Percentiles rank a stretch among this genome's conserved stretches.
Evolutionary conservation across 2,797 vertebrate genomes (phyloP).

Genomic region (Melanotaenia trifasciata): DNA sequence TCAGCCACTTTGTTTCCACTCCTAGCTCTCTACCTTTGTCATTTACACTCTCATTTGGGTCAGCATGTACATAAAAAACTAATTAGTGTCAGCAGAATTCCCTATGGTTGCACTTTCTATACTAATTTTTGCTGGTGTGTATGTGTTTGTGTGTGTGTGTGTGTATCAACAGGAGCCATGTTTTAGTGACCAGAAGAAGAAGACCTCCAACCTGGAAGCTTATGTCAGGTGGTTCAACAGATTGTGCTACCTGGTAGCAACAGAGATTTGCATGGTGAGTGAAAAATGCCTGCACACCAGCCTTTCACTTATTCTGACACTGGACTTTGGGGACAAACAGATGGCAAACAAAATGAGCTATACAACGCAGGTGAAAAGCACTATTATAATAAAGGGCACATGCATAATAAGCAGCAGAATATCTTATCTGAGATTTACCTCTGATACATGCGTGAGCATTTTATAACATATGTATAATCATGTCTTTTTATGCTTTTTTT

Average conservation of each 20-base stretch:
- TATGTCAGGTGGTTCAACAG: slow-evolving; percentile 99
- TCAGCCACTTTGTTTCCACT: slow-evolving; percentile 34
- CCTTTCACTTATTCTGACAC: not conserved
- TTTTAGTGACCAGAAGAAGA: slow-evolving; percentile 90
- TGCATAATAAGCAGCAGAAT: not conserved
- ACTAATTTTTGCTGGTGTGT: slow-evolving; percentile 22
- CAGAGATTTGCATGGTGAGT: slow-evolving; percentile 96
- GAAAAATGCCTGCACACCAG: slow-evolving; percentile 4
- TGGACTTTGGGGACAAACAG: slow-evolving; percentile 3
- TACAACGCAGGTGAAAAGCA: not conserved
- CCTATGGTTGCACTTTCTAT: slow-evolving; percentile 20
- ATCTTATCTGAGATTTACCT: not conserved
- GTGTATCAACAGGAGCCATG: slow-evolving; percentile 80
- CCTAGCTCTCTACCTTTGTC: slow-evolving; percentile 38
- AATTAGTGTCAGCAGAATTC: slow-evolving; percentile 55
- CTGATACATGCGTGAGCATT: not conserved
- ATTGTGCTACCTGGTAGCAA: slow-evolving; percentile 91
- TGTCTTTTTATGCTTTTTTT: not conserved
- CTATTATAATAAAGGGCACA: not conserved
- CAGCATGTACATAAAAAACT: slow-evolving; percentile 53
- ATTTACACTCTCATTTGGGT: slow-evolving; percentile 45
- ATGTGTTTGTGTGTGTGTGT: slow-evolving; percentile 15
- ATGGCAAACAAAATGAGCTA: not conserved
- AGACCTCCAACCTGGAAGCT: slow-evolving; percentile 92
- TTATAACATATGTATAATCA: not conserved